phyloP scores from a whole-genome alignment of 2,113 vertebrate genomes.

The Halcyon senegalensis region DNA sequence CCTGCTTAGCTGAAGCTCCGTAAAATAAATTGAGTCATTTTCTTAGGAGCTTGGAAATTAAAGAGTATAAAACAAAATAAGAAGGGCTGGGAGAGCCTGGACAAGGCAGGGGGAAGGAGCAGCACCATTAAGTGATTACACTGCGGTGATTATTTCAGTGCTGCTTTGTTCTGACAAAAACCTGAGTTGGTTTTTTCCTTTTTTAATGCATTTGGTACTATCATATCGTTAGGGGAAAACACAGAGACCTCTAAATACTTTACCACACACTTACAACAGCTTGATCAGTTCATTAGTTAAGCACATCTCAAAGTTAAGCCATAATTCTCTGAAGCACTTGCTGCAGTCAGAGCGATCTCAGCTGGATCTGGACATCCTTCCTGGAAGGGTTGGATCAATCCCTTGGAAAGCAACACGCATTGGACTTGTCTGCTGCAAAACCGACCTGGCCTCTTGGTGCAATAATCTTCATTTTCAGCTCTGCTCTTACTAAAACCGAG shows the following conservation, averaged over 20 bases:
- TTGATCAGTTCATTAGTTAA: neutral
- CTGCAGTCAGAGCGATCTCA: neutral
- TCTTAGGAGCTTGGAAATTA: neutral
- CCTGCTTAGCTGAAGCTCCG: neutral
- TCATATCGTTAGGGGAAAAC: rapidly evolving
- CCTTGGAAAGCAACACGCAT: rapidly evolving
- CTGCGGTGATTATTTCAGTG: neutral
- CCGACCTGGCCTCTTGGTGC: neutral
- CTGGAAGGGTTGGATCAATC: neutral
- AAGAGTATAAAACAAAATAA: neutral
- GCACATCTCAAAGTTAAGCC: neutral
- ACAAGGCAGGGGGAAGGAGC: neutral
- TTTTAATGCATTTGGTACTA: neutral
- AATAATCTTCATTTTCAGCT: rapidly evolving
- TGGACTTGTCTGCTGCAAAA: neutral
- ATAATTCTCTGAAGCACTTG: neutral
- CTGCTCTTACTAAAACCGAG: neutral
- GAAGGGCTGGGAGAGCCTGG: neutral
- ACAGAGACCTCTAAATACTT: neutral
- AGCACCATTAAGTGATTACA: neutral
- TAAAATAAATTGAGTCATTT: neutral
- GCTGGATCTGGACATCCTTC: neutral
- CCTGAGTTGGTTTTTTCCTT: neutral
- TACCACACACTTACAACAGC: neutral
- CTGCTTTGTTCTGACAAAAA: neutral